Conservation (phyloP, 2,113 vertebrate species). For the Sinocyclocheilus rhinocerous region DNA sequence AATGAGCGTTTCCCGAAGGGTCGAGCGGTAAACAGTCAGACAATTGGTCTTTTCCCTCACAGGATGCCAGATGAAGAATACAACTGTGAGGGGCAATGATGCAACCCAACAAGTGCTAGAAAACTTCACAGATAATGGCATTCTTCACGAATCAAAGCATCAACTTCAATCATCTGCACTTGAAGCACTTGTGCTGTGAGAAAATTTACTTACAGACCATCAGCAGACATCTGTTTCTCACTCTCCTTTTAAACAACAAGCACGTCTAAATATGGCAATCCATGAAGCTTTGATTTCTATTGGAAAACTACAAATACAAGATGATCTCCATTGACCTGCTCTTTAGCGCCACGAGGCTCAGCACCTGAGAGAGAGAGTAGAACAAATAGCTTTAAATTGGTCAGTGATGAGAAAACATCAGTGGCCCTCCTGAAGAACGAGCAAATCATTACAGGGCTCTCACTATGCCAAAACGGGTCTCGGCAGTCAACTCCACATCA, state of each 20-base stretch:
- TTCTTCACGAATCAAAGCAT: constrained; percentile 58
- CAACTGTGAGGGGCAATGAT: constrained; percentile 74
- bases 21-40: constrained; percentile 92
- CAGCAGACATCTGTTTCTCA: background rate
- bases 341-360: constrained; percentile 73
- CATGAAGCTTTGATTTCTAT: constrained; percentile 7
- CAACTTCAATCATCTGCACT: constrained; percentile 62
- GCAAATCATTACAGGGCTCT: constrained; percentile 85
- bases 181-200: constrained; percentile 54
- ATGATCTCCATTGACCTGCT: constrained; percentile 38
- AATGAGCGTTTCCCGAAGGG: constrained; percentile 98
- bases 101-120: constrained; percentile 69
- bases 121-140: constrained; percentile 54
- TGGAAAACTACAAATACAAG: constrained; percentile 50
- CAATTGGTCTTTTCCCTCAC: constrained; percentile 77
- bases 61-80: constrained; percentile 47
- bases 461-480: constrained; percentile 70
- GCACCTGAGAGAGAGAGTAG: constrained; percentile 83
- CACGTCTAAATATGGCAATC: constrained; percentile 4
- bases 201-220: background rate
- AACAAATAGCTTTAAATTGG: constrained; percentile 93
- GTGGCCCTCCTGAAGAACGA: constrained; percentile 85
- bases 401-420: constrained; percentile 92
- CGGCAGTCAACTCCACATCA: constrained; percentile 73
- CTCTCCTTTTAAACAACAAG: background rate